Evolutionary conservation across 2,113 vertebrate species (phyloP).

Genomic region (Calypte anna): DNA sequence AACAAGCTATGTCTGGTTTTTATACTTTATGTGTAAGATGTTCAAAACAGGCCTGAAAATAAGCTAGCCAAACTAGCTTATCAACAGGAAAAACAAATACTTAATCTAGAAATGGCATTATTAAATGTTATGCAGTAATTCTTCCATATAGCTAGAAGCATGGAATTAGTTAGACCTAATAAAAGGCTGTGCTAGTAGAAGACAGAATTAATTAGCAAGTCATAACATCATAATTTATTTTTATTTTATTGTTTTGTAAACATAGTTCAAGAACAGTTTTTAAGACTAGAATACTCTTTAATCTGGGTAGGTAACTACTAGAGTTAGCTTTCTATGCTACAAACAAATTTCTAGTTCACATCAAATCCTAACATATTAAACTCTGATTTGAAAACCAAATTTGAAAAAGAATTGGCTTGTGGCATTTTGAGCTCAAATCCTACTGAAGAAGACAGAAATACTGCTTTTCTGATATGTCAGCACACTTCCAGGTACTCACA

Average conservation of each 20-base stretch:
- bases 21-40: not conserved
- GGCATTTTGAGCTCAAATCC: not conserved
- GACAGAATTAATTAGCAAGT: not conserved
- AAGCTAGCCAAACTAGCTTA: not conserved
- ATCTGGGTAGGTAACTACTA: not conserved
- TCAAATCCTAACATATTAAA: not conserved
- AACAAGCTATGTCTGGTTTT: not conserved
- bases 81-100: not conserved
- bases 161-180: not conserved
- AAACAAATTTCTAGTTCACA: not conserved
- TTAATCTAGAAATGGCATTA: not conserved
- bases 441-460: not conserved
- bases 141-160: not conserved
- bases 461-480: not conserved
- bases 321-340: not conserved
- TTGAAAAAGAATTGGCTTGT: not conserved
- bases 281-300: not conserved
- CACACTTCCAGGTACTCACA: not conserved
- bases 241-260: not conserved
- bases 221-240: not conserved
- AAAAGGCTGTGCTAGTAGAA: not conserved
- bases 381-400: not conserved
- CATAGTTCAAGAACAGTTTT: not conserved
- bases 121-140: not conserved
- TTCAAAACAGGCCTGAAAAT: not conserved